Conservation (phyloP, 2,888 invertebrate genomes). For the Drosophila atripex region DNA sequence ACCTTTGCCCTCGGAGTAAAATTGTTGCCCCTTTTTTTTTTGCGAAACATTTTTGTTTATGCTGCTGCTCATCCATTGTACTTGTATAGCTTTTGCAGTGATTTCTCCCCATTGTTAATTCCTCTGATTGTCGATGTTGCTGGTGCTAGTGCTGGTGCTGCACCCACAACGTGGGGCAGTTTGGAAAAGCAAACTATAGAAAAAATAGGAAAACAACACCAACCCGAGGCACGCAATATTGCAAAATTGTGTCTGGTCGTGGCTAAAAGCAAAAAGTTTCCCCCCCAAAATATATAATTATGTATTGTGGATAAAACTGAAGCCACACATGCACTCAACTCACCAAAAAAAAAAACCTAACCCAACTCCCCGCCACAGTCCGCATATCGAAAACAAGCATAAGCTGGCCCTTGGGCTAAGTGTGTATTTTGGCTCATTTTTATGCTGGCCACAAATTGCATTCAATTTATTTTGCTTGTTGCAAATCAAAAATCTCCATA, state of each 20-base stretch:
- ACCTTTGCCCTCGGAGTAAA: constrained; percentile 64
- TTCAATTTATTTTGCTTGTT: constrained; percentile 75
- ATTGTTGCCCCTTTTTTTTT: constrained; percentile 71
- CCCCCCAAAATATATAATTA: constrained; percentile 60
- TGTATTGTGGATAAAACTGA: constrained; percentile 47
- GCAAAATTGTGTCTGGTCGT: constrained; percentile 42
- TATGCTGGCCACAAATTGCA: constrained; percentile 72
- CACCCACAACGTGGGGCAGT: constrained; percentile 37
- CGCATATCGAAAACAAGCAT: background rate
- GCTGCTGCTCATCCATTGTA: constrained; percentile 50
- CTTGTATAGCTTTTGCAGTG: constrained; percentile 56
- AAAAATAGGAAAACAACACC: constrained; percentile 1
- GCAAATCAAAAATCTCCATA: constrained; percentile 76
- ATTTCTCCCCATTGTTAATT: constrained; percentile 66
- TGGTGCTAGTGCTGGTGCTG: background rate
- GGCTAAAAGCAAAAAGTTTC: constrained; percentile 47
- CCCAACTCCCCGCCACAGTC: constrained; percentile 10
- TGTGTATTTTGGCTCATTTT: constrained; percentile 67
- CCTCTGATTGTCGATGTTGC: constrained; percentile 49
- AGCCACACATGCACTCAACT: constrained; percentile 26
- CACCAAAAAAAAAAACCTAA: constrained; percentile 10
- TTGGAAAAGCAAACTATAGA: background rate
- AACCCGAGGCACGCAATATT: constrained; percentile 23
- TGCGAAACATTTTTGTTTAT: constrained; percentile 2
- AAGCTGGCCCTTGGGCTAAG: constrained; percentile 28